These are phyloP conservation scores for Rhinogobius similis DNA, from an alignment of 2,113 vertebrate genomes.

Conservation along the genomic window DNA sequence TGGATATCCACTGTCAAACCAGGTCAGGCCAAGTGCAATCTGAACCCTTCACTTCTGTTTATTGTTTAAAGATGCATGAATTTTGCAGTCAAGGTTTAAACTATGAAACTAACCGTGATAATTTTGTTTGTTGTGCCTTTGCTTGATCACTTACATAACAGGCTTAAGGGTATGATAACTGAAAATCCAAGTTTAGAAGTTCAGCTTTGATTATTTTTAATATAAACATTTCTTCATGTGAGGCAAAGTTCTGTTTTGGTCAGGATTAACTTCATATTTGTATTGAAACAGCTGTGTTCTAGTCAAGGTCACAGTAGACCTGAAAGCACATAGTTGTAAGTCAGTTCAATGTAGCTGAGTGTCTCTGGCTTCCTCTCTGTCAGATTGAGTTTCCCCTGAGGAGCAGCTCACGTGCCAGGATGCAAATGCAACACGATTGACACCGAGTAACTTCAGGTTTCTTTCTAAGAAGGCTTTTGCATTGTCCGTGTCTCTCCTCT, in stretches of 20 bases:
- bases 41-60: constrained; percentile 11
- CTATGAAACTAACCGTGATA: constrained; percentile 17
- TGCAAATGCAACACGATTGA: not conserved
- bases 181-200: not conserved
- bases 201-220: constrained; percentile 30
- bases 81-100: constrained; percentile 7
- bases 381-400: constrained; percentile 27
- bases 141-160: constrained; percentile 21
- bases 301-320: constrained; percentile 20
- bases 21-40: constrained; percentile 1
- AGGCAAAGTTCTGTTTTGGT: not conserved
- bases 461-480: constrained; percentile 17
- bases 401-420: constrained; percentile 16
- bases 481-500: constrained; percentile 9
- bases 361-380: constrained; percentile 17
- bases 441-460: constrained; percentile 26
- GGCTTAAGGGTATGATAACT: not conserved
- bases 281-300: not conserved
- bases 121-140: constrained; percentile 1
- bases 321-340: constrained; percentile 5
- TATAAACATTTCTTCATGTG: constrained; percentile 28
- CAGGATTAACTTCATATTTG: not conserved
- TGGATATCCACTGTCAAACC: constrained; percentile 2
- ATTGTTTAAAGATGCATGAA: constrained; percentile 12
- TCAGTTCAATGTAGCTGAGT: not conserved